Evolutionary conservation across 2,888 invertebrate genomes (phyloP), one percentile per base, ranked within the genome.

Genomic region (Merodon equestris): DNA sequence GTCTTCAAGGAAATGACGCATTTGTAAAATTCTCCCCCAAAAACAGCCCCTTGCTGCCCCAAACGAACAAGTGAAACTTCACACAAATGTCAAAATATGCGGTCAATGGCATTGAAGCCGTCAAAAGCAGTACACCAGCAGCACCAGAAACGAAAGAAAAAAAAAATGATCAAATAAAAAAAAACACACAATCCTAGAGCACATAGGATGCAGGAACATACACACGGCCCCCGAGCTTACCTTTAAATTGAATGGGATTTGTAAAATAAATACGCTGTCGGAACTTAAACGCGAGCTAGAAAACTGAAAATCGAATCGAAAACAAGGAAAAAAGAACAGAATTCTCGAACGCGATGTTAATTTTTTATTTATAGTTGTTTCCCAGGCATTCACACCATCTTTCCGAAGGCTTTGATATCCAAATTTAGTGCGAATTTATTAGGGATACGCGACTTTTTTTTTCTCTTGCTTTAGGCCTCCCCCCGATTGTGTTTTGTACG

Each of bases 71-170:
- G 27, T 27, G 27, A 79, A 79, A 79, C 74, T 74, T 79, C 74
- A 79, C 63, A 75, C 61, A 81, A 81, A 81, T 71, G 81, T 81
- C 81, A 81, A 81, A 81, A 73, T 76, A 74, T 73, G 82, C 82
- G 82, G 82, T 82, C 82, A 82, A 82, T 82, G 82, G 82, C 82
- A 82, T 71, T 79, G 74, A 58, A 77, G 68, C 81, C 75, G 81
- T 81, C 81, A 75, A 81, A 81, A 70, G 51, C 60, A 56, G 45
- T 36, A 71, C 60, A 27, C 63, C 44, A 68, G 56, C 51, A 44
- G 15, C 18, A 45, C 9, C 9, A 19, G 27, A 17, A 14, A n/a
- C 34, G 17, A 67, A 68, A 51, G 53, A 60, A 70, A 19, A 38
- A 18, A 17, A 34, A 36, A 14, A 4, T n/a, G 27, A n/a, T 14